phyloP scores from a whole-genome alignment of 2,888 invertebrate genomes.

The Atethmia centrago region DNA sequence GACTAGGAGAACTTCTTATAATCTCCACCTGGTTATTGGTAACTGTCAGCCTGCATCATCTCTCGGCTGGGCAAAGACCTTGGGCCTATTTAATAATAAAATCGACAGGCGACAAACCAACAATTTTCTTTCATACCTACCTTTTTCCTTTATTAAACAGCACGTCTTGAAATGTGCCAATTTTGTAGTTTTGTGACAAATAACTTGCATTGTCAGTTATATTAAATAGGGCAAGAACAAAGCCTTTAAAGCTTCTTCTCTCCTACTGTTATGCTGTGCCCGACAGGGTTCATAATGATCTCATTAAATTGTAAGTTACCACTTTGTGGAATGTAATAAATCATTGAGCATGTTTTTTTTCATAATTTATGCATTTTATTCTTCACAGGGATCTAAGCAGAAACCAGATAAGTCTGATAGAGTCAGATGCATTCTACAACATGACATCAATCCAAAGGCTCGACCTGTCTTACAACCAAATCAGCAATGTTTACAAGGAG shows the following conservation, averaged over 20 bases:
- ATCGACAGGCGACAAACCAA: neutral
- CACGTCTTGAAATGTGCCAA: no score
- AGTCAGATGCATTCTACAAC: slow-evolving; percentile 94
- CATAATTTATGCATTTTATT: neutral
- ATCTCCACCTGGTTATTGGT: neutral
- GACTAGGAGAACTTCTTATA: neutral
- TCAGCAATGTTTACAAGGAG: slow-evolving; percentile 92
- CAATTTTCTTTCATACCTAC: neutral
- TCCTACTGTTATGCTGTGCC: no score
- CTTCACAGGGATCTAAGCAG: slow-evolving; percentile 93
- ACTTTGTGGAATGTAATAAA: no score
- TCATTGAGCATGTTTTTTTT: neutral
- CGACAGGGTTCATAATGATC: no score
- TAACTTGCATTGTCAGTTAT: neutral
- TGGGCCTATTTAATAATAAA: neutral
- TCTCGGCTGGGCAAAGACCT: neutral
- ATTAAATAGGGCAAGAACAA: no score
- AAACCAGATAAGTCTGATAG: slow-evolving; percentile 94
- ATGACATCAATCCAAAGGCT: slow-evolving; percentile 93
- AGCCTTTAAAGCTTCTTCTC: no score
- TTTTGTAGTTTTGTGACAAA: no score
- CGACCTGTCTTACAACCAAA: slow-evolving; percentile 93
- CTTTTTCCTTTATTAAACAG: no score
- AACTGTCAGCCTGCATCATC: neutral
- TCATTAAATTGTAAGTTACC: no score